A percentile compares a stretch with the other conserved stretches of the same genome.
Conservation (phyloP, 1,140 invertebrate genomes). For the Pissodes strobi region DNA sequence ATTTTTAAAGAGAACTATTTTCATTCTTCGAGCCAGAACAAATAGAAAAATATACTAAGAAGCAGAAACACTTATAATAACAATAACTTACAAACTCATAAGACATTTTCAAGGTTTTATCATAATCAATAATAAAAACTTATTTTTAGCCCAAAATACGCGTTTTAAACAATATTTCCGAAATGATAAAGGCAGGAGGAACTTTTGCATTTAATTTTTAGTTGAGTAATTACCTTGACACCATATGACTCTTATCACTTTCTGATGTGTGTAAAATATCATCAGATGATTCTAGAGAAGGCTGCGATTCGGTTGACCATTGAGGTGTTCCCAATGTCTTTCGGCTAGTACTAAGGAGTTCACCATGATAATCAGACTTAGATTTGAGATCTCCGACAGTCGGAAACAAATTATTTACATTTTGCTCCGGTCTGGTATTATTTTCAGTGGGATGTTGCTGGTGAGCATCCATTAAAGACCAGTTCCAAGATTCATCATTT, state of each 20-base stretch:
- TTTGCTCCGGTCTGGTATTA: slow-evolving; percentile 7
- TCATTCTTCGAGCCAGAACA: no score
- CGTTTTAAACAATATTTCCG: no score
- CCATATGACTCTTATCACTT: slow-evolving; percentile 62
- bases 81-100: no score
- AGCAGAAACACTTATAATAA: no score
- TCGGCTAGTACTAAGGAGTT: slow-evolving; percentile 17
- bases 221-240: slow-evolving; percentile 58
- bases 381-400: slow-evolving; percentile 23
- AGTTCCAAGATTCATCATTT: slow-evolving; percentile 57
- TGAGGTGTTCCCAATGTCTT: slow-evolving; percentile 57
- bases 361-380: neutral
- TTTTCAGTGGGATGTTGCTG: neutral
- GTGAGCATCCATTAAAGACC: slow-evolving; percentile 41
- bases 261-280: slow-evolving; percentile 60
- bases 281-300: slow-evolving; percentile 65
- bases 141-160: no score
- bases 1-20: no score
- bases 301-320: slow-evolving; percentile 66
- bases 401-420: slow-evolving; percentile 27
- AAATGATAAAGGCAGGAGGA: no score
- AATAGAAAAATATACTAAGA: no score
- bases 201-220: no score
- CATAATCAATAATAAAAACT: no score
- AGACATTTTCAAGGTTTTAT: no score